Base-by-base conservation (phyloP, 2,113 vertebrate genomes). In the Origma solitaria region DNA sequence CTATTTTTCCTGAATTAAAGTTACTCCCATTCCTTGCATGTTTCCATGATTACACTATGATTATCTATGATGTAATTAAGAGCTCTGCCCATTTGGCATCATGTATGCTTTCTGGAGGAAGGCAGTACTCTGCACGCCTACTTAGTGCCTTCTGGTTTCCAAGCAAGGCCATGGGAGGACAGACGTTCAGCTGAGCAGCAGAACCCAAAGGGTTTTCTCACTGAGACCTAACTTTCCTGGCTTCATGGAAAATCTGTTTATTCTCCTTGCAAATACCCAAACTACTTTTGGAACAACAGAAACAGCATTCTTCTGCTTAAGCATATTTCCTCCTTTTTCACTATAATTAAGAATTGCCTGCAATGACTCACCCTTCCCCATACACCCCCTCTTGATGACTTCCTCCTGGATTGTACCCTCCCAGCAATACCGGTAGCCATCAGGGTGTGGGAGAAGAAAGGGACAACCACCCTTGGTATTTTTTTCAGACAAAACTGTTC, bases 21-120 rank as follows among this genome's bases (percentile, higher is more conserved):
- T 77, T 84, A 82, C 51, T 96, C 51, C 64, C 92, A 93, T 96
- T 97, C 92, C 85, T 90, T 78, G 75, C 93, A 78, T 95, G 76
- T 88, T 96, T 96, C 85, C 4, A 5, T 78, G 82, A 95, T 96
- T 95, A 90, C 64, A 51, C 61, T 77, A 24, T 21, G 15, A 80
- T 90, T 94, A 66, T 85, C 71, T 81, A 62, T 93, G 92, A 96
- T 96, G 95, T 77, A 95, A 93, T 88, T 70, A 81, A 73, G 79
- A 78, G 65, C 47, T 86, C 89, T 96, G 82, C 92, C 88, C 71
- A 70, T 77, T 88, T 96, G 94, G 90, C 90, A 93, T 69, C 24
- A 4, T 50, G 42, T 28, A 15, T 40, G 40, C 64, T 54, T 88
- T 92, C 53, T 88, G 92, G 83, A 91, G 86, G 79, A 72, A 75